Evolutionary conservation across 2,113 vertebrate genomes (phyloP).

Genomic region (Prinia subflava): DNA sequence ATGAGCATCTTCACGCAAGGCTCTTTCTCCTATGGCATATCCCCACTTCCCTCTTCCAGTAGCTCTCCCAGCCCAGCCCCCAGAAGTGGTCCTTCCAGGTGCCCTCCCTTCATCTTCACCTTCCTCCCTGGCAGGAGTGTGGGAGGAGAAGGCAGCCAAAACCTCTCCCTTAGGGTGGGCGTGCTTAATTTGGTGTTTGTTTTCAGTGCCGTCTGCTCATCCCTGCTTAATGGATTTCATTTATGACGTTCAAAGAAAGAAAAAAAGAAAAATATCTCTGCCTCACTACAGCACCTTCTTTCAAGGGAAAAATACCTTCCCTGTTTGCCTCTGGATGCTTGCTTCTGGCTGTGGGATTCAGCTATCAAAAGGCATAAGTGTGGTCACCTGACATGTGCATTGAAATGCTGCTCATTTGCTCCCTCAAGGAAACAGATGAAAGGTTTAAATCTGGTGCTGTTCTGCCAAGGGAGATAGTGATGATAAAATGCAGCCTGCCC

Average conservation of each 20-base stretch:
- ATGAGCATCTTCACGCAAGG: background rate
- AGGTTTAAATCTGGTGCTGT: background rate
- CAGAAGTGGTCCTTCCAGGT: background rate
- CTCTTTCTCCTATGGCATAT: background rate
- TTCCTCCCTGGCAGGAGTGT: background rate
- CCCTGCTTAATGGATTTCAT: conserved; percentile 27
- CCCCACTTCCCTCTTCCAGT: background rate
- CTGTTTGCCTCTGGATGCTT: background rate
- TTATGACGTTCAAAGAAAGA: background rate
- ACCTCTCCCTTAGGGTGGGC: background rate
- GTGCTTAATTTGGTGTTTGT: conserved; percentile 49
- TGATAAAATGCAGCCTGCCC: background rate
- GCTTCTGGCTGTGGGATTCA: background rate
- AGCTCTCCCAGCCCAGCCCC: background rate
- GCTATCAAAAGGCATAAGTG: background rate
- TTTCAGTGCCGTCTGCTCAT: conserved; percentile 18
- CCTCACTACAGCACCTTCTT: background rate
- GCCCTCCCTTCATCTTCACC: background rate
- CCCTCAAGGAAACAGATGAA: background rate
- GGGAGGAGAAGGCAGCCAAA: conserved; percentile 13
- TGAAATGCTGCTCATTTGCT: background rate
- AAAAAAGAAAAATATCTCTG: background rate
- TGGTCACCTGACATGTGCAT: background rate
- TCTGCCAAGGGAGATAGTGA: background rate
- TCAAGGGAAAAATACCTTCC: background rate